Evolutionary conservation across 2,888 invertebrate genomes (phyloP).

Genomic region (Baronia brevicornis): DNA sequence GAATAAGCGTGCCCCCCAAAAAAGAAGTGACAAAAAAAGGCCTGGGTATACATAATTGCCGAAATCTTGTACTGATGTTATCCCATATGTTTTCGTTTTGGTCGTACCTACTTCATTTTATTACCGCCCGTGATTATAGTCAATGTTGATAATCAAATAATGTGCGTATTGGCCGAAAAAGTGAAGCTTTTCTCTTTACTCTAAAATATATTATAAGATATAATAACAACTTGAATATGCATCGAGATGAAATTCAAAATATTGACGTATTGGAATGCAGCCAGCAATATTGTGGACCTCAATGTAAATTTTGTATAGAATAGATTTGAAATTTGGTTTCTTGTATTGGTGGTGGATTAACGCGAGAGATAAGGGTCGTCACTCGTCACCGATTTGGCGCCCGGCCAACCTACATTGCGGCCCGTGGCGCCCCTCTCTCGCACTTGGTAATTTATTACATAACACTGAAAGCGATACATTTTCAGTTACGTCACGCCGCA

Average conservation of each 20-base stretch:
- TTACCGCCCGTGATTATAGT: too few relatives aligned
- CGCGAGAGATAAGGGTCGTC: slow-evolving; percentile 42
- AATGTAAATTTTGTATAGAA: slow-evolving; percentile 21
- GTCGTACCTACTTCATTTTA: too few relatives aligned
- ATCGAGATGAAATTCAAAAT: slow-evolving; percentile 1
- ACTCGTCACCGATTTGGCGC: slow-evolving; percentile 46
- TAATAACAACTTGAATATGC: too few relatives aligned
- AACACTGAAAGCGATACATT: slow-evolving; percentile 23
- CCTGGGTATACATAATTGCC: too few relatives aligned
- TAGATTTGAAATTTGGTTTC: slow-evolving; percentile 32
- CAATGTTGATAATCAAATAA: too few relatives aligned
- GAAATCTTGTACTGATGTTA: too few relatives aligned
- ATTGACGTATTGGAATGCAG: slow-evolving; percentile 7
- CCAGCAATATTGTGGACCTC: slow-evolving; percentile 4
- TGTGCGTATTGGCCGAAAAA: too few relatives aligned
- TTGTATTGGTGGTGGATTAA: slow-evolving; percentile 36
- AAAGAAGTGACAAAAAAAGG: too few relatives aligned
- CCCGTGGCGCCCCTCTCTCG: slow-evolving; percentile 24
- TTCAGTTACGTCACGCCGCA: slow-evolving; percentile 19
- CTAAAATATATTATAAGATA: too few relatives aligned
- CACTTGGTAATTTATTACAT: slow-evolving; percentile 40
- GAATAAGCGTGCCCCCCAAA: too few relatives aligned
- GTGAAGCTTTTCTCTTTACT: too few relatives aligned
- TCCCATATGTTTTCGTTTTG: too few relatives aligned
- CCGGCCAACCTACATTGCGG: slow-evolving; percentile 37